These are phyloP conservation scores for Sciurus niger DNA, from an alignment of 2,113 vertebrate genomes.

Conservation along the genomic window DNA sequence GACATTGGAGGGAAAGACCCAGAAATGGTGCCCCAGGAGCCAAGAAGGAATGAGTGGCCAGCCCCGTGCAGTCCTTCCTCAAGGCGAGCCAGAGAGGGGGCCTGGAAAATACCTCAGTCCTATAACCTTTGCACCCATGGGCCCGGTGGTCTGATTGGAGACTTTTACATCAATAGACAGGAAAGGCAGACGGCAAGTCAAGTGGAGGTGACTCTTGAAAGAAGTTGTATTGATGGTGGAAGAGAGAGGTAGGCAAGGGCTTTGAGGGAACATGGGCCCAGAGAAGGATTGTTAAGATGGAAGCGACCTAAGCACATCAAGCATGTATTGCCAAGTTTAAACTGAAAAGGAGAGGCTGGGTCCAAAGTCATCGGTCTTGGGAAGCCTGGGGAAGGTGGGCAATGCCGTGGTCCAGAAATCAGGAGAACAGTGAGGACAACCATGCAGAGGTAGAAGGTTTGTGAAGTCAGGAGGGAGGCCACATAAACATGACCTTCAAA, in stretches of 20 bases:
- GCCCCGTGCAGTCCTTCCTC: fast-evolving
- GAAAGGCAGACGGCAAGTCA: neutral
- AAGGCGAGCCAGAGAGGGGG: neutral
- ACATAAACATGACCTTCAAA: fast-evolving
- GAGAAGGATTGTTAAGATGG: neutral
- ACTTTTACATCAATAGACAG: neutral
- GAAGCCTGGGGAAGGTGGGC: neutral
- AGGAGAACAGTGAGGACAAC: neutral
- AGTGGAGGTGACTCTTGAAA: neutral
- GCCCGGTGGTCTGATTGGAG: too few species aligned
- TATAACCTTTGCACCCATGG: too few species aligned
- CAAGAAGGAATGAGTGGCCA: neutral
- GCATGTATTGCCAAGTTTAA: neutral
- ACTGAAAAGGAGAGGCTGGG: neutral
- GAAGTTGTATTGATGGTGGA: neutral
- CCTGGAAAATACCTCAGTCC: neutral
- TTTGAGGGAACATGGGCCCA: fast-evolving
- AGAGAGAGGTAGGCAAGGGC: fast-evolving
- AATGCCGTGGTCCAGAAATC: neutral
- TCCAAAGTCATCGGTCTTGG: too few species aligned
- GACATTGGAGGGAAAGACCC: neutral
- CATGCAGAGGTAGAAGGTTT: too few species aligned
- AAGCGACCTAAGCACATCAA: neutral
- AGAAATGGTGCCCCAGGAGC: neutral
- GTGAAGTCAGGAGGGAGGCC: fast-evolving